Conservation (phyloP, 2,797 vertebrate genomes). For the Tokudaia muenninki region DNA sequence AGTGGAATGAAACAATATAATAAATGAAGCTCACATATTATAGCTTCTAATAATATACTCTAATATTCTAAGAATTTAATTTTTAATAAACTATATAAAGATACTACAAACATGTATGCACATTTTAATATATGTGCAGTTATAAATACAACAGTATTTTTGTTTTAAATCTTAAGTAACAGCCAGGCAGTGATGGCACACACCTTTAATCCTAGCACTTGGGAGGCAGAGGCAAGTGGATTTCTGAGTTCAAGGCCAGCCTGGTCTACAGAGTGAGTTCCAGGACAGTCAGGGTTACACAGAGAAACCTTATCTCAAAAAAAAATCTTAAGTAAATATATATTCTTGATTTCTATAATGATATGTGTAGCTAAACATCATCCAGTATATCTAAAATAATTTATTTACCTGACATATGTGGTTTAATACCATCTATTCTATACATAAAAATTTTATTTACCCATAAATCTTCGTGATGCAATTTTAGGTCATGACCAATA, state of each 20-base stretch:
- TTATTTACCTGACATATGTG: background rate
- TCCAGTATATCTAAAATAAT: background rate
- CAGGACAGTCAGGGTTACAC: no score
- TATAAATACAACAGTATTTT: background rate
- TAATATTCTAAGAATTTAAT: background rate
- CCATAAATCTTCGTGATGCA: background rate
- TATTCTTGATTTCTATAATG: background rate
- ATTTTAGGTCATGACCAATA: background rate
- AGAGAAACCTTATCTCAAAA: no score
- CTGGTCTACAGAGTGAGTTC: no score
- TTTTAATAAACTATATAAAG: background rate
- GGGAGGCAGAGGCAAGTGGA: no score
- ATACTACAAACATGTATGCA: background rate
- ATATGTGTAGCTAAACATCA: background rate
- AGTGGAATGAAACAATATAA: background rate
- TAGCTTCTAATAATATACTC: rapidly evolving
- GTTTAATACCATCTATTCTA: background rate
- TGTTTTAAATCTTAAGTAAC: background rate
- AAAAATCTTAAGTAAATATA: background rate
- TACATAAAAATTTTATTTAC: background rate
- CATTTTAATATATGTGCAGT: background rate
- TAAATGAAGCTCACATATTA: background rate
- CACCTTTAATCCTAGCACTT: no score
- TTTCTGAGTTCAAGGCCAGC: no score
- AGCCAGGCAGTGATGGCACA: no score